phyloP scores from a whole-genome alignment of 2,113 vertebrate genomes.

The Cinclus mexicanus region DNA sequence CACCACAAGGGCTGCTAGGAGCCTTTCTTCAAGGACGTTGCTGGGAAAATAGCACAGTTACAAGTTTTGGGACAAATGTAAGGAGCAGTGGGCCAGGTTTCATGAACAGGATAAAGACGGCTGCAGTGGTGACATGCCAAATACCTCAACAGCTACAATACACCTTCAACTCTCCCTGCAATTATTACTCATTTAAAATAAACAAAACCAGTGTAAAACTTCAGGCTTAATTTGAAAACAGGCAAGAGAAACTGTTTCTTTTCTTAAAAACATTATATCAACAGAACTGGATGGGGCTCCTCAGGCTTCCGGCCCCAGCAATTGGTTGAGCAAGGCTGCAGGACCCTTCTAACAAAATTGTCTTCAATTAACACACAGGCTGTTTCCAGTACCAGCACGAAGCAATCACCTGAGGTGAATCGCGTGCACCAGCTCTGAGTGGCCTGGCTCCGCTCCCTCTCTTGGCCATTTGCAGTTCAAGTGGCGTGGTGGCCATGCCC shows the following conservation, averaged over 20 bases:
- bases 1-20: not conserved
- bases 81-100: not conserved
- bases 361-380: not conserved
- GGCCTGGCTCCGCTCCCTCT: not conserved
- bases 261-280: not conserved
- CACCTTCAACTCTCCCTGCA: not conserved
- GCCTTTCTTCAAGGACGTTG: not conserved
- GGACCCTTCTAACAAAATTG: not conserved
- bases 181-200: not conserved
- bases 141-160: not conserved
- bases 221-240: not conserved
- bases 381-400: not conserved
- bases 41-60: not conserved
- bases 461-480: not conserved
- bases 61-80: not conserved
- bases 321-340: not conserved
- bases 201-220: not conserved
- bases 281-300: not conserved
- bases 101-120: not conserved
- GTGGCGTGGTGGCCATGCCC: rapidly evolving
- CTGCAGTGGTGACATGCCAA: not conserved
- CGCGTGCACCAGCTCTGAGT: not conserved
- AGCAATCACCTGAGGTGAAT: not conserved
- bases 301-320: not conserved
- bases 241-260: not conserved